Base-by-base conservation (phyloP, 2,113 vertebrate species). In the Oryzias celebensis region DNA sequence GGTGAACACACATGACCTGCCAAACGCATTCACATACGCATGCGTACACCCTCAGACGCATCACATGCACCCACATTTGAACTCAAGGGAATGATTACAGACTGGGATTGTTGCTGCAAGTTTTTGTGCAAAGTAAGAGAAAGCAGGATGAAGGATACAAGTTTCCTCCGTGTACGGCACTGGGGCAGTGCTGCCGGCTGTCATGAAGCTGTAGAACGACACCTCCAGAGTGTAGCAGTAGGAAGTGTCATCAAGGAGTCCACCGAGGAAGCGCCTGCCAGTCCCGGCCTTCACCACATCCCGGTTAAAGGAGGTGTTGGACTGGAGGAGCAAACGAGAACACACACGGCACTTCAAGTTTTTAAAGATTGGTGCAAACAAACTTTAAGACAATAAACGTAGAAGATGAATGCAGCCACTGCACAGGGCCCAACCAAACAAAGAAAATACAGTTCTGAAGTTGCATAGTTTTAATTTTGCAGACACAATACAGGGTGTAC, bases 191-290 rank as follows among this genome's bases (percentile, higher is more conserved):
- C 92, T 89, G 23, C 92, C 94, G 2, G 90, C 88, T 1, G 91
- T 63, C 55, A 97, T 75, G 84, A 97, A 99, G 86, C 96, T 97
- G 90, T 96, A 99, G 93, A 99, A 99, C 14, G 97, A 98, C 79
- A 98, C 96, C 84, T 98, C 97, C 18, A 99, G 91, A 0, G 97
- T 99, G 88, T 99, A 99, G 92, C 96, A 98, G 71, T 96, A 97
- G 68, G 96, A 99, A 0, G 93, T 93, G 68, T 98, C 93, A 4
- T 98, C 96, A 24, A 98, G 84, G 52, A 99, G 93, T 41, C 96
- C 96, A 0, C 96, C 96, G 0, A 99, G 94, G 61, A 97, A 98
- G 16, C 96, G 94, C 5, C 96, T 90, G 3, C 96, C 97, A 0
- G 97, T 99, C 15, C 97, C 96, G 1, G 96, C 97, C 84, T 99